Conservation (phyloP, 1,140 invertebrate genomes). For the Saxidomus purpurata region DNA sequence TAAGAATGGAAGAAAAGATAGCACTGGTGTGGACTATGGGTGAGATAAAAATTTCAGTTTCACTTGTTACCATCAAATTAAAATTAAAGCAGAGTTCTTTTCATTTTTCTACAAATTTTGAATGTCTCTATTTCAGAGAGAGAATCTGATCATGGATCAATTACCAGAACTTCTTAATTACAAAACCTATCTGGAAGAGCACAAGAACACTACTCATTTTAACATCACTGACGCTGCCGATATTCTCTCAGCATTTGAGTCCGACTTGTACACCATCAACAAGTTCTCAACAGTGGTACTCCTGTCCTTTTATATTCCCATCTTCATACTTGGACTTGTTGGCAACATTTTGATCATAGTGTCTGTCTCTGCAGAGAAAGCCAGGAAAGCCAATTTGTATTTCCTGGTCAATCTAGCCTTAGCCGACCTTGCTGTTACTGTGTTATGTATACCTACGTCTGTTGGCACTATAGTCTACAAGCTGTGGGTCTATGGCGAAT, state of each 20-base stretch:
- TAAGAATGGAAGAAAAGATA: no score
- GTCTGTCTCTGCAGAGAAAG: slow-evolving; percentile 64
- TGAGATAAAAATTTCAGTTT: no score
- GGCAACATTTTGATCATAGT: slow-evolving; percentile 77
- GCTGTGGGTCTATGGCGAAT: slow-evolving; percentile 91
- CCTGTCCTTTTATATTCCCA: slow-evolving; percentile 72
- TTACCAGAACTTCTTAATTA: slow-evolving; percentile 66
- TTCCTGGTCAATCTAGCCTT: slow-evolving; percentile 77
- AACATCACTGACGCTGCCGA: slow-evolving; percentile 68
- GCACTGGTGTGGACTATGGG: no score
- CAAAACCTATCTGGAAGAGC: slow-evolving; percentile 61
- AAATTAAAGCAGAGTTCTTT: no score
- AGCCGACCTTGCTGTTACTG: slow-evolving; percentile 75
- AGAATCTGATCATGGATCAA: slow-evolving; percentile 64
- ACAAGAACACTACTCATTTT: slow-evolving; percentile 61
- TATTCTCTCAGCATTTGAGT: slow-evolving; percentile 71
- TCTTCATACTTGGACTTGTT: slow-evolving; percentile 73
- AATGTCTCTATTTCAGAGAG: not conserved
- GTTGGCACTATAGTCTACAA: slow-evolving; percentile 90
- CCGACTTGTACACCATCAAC: slow-evolving; percentile 60
- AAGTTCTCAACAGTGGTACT: slow-evolving; percentile 70
- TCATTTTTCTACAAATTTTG: no score
- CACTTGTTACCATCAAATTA: no score
- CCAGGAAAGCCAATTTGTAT: slow-evolving; percentile 72
- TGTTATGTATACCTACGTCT: slow-evolving; percentile 88